These are phyloP conservation scores for Lepus timidus DNA, from an alignment of 2,113 vertebrate genomes.

Conservation along the genomic window DNA sequence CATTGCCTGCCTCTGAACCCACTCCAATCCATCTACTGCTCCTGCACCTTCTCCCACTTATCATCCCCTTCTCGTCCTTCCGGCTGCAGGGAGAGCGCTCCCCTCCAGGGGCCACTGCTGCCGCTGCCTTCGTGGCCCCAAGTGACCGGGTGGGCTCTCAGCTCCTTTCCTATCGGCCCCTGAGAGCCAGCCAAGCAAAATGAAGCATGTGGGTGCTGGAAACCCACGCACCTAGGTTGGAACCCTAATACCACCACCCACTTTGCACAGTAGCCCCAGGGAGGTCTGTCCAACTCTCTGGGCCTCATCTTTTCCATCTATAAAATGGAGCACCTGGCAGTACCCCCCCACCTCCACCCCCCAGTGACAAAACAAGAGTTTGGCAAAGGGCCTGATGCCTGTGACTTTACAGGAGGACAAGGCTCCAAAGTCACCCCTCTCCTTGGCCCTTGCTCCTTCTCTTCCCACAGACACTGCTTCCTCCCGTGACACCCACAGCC, in stretches of 20 bases:
- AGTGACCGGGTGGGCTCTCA: neutral
- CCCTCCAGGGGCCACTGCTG: neutral
- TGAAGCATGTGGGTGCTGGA: neutral
- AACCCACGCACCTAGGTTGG: too few species aligned
- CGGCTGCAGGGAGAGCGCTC: neutral
- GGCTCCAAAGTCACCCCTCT: neutral
- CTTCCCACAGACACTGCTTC: neutral
- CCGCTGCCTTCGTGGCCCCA: neutral
- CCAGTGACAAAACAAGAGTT: neutral
- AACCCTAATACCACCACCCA: neutral
- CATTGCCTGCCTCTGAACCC: constrained; percentile 74
- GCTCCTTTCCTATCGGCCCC: neutral
- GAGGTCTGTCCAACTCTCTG: neutral
- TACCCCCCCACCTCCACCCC: too few species aligned
- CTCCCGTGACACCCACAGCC: neutral
- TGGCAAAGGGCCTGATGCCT: neutral
- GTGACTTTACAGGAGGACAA: neutral
- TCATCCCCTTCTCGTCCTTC: constrained; percentile 6
- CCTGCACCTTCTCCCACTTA: constrained; percentile 52
- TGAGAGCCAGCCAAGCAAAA: neutral
- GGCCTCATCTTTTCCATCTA: neutral
- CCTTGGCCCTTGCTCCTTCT: neutral
- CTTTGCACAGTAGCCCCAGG: neutral
- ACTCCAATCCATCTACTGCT: constrained; percentile 70
- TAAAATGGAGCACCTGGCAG: neutral